Conservation (phyloP, 2,113 vertebrate species). For the Tachuris rubrigastra region DNA sequence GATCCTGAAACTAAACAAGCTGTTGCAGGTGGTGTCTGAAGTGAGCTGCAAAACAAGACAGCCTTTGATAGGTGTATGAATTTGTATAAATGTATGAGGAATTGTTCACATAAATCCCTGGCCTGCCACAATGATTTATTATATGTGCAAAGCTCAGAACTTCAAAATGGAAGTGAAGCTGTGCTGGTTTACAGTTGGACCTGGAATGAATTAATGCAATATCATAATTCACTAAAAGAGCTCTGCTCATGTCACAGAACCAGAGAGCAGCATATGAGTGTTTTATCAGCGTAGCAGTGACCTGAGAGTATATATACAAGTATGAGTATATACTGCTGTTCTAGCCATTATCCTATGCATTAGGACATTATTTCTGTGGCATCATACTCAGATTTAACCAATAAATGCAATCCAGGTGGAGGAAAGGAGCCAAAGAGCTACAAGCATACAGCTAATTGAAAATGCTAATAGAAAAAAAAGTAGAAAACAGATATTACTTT, state of each 20-base stretch:
- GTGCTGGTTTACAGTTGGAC: conserved; percentile 14
- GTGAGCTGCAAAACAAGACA: conserved; percentile 11
- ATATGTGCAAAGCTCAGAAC: background rate
- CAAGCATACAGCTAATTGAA: background rate
- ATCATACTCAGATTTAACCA: background rate
- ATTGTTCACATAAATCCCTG: conserved; percentile 16
- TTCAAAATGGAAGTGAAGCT: conserved; percentile 10
- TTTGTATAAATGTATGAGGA: conserved; percentile 14
- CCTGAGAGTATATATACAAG: background rate
- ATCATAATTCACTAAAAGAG: conserved; percentile 5
- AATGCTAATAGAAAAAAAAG: background rate
- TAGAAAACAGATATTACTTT: background rate
- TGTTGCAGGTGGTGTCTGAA: conserved; percentile 6
- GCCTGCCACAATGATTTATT: conserved; percentile 34
- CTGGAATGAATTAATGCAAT: conserved; percentile 16
- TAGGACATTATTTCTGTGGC: background rate
- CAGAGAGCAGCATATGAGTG: background rate
- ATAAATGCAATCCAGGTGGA: background rate
- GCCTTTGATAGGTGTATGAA: conserved; percentile 16
- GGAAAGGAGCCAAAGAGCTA: background rate
- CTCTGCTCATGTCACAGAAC: background rate
- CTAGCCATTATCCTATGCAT: background rate
- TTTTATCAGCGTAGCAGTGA: background rate
- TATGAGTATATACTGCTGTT: background rate
- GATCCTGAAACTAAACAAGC: background rate